Base-by-base conservation (phyloP, 2,113 vertebrate genomes). In the Brachirus orientalis region DNA sequence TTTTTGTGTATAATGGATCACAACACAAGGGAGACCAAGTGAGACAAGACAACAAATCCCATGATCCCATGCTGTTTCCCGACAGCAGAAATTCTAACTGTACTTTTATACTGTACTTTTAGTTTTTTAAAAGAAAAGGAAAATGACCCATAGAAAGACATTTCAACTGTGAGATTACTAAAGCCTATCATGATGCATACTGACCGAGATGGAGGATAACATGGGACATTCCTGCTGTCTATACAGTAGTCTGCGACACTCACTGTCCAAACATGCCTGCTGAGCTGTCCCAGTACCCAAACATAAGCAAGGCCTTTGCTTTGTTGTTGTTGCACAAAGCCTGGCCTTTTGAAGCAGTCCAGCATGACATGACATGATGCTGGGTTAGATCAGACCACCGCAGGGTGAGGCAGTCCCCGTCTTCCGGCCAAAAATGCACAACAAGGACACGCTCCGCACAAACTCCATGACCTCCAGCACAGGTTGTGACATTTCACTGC, bases 321-420 rank as follows among this genome's bases (percentile, higher is more conserved):
- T 58, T 92, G 91, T 91, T 92, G 80, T 79, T 70, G 53, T 77
- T 89, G 83, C 67, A 53, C 78, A 91, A 91, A 92, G 84, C 86
- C 84, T 2, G 10, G 78, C 58, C 85, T 86, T 89, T 87, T 88
- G 82, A 87, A 82, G 83, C 66, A 52, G 59, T 54, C 75, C 81
- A 80, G 82, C 83, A 87, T 75, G 71, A 83, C 28, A 28, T 79
- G 61, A 77, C 54, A 33, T 87, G 86, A 88, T 22, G 78, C 60
- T 20, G 10, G 66, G 19, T 53, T 28, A 18, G 64, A 66, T 87
- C 81, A 81, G 57, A 68, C 60, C 66, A 51, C 69, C 52, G 63
- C 45, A 9, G 62, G 58, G 61, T 64, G 48, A 79, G 66, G 63
- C 65, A 60, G 18, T 18, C 52, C 47, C 60, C 62, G 17, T 47